phyloP scores from a whole-genome alignment of 1,140 invertebrate species.

The Asbolus verrucosus region DNA sequence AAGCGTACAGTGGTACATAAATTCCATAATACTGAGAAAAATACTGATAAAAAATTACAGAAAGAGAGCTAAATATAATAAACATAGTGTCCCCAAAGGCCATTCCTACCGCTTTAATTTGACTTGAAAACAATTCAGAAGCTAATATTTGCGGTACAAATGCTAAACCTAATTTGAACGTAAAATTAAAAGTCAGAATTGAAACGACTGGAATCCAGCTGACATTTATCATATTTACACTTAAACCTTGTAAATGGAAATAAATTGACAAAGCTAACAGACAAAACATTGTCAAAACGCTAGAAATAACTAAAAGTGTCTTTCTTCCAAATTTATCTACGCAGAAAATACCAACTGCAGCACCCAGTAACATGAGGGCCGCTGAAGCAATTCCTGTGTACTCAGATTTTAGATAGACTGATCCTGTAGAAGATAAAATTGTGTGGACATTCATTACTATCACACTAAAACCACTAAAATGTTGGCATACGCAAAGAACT shows the following conservation, averaged over 20 bases:
- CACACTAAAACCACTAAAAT: conserved; percentile 67
- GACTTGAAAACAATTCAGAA: conserved; percentile 75
- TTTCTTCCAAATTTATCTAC: conserved; percentile 66
- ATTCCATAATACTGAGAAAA: conserved; percentile 66
- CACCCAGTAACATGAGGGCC: conserved; percentile 59
- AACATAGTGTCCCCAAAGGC: conserved; percentile 59
- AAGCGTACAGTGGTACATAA: conserved; percentile 76
- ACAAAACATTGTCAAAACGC: conserved; percentile 49
- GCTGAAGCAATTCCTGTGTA: conserved; percentile 64
- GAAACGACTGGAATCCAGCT: conserved; percentile 56
- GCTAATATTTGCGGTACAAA: conserved; percentile 80
- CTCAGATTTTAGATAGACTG: conserved; percentile 55
- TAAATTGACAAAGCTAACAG: conserved; percentile 55
- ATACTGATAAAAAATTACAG: conserved; percentile 74
- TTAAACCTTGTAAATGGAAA: conserved; percentile 55
- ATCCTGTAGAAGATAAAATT: conserved; percentile 65
- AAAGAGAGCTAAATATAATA: conserved; percentile 69
- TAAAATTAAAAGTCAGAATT: conserved; percentile 55
- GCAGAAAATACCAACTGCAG: conserved; percentile 59
- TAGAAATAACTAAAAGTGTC: conserved; percentile 63
- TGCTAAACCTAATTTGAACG: conserved; percentile 58
- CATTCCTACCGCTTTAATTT: conserved; percentile 68
- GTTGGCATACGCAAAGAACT: conserved; percentile 69
- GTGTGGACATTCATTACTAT: conserved; percentile 70
- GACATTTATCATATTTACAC: conserved; percentile 42